A percentile compares a stretch with the other conserved stretches of the same genome.
These are phyloP conservation scores for Oreohelix idahoensis DNA, from an alignment of 1,140 invertebrate species.

Conservation along the genomic window DNA sequence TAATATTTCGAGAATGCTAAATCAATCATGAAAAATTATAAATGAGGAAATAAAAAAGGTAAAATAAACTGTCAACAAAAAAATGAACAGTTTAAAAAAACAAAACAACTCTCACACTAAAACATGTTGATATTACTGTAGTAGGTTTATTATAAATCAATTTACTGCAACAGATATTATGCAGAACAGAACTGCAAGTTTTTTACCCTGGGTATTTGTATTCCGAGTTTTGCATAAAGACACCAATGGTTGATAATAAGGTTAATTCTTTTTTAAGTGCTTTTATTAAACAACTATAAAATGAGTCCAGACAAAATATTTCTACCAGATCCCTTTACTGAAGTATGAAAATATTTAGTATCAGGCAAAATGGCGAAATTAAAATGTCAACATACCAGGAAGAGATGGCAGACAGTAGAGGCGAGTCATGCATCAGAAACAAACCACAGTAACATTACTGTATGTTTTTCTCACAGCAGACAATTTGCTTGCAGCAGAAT, in stretches of 20 bases:
- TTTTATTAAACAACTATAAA: neutral
- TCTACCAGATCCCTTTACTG: neutral
- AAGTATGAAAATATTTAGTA: too few relatives aligned
- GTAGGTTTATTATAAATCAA: constrained; percentile 3
- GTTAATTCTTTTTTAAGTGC: too few relatives aligned
- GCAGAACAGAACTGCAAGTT: neutral
- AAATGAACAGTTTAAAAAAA: neutral
- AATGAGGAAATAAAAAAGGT: neutral
- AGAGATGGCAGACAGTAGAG: too few relatives aligned
- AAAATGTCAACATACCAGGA: too few relatives aligned
- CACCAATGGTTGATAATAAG: neutral
- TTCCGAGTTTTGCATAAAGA: neutral
- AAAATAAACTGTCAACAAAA: neutral
- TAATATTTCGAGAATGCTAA: too few relatives aligned
- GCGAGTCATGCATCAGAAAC: too few relatives aligned
- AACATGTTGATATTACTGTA: neutral
- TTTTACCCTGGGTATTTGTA: neutral
- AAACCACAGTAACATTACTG: too few relatives aligned
- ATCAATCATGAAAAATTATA: too few relatives aligned
- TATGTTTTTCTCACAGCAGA: too few relatives aligned
- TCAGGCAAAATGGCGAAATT: neutral
- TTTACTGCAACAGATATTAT: constrained; percentile 4
- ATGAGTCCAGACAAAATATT: neutral
- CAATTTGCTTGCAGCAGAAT: too few relatives aligned
- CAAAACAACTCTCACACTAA: neutral